Percentiles rank a stretch among this genome's conserved stretches.
These are phyloP conservation scores for Hemitrygon akajei DNA, from an alignment of 2,797 vertebrate genomes.

Conservation along the genomic window DNA sequence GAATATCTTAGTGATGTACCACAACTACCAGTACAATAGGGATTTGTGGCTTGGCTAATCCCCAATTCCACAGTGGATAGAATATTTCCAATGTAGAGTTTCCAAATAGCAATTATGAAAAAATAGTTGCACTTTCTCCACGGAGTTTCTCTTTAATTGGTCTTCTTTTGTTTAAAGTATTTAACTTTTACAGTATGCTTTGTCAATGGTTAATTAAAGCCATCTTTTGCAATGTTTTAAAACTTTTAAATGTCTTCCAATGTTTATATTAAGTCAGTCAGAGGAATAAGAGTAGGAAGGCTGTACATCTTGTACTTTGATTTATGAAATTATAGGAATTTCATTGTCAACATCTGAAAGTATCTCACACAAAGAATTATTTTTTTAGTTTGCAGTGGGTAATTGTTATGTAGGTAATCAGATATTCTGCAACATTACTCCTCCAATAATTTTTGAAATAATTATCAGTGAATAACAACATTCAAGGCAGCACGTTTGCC, in stretches of 20 bases:
- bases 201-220: background rate
- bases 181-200: background rate
- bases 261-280: background rate
- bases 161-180: conserved; percentile 8
- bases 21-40: conserved; percentile 37
- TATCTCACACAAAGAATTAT: background rate
- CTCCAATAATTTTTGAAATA: background rate
- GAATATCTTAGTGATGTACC: conserved; percentile 51
- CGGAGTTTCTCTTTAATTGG: conserved; percentile 18
- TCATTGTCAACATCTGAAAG: background rate
- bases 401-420: background rate
- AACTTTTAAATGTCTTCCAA: background rate
- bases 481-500: background rate
- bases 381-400: background rate
- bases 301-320: background rate
- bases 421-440: background rate
- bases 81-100: conserved; percentile 9
- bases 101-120: background rate
- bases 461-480: background rate
- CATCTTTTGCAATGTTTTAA: background rate
- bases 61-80: conserved; percentile 11
- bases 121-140: background rate
- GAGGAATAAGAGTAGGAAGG: background rate
- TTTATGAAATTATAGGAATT: background rate
- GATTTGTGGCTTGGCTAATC: conserved; percentile 36